phyloP scores from a whole-genome alignment of 2,888 invertebrate genomes.

The Nomada ferruginata region DNA sequence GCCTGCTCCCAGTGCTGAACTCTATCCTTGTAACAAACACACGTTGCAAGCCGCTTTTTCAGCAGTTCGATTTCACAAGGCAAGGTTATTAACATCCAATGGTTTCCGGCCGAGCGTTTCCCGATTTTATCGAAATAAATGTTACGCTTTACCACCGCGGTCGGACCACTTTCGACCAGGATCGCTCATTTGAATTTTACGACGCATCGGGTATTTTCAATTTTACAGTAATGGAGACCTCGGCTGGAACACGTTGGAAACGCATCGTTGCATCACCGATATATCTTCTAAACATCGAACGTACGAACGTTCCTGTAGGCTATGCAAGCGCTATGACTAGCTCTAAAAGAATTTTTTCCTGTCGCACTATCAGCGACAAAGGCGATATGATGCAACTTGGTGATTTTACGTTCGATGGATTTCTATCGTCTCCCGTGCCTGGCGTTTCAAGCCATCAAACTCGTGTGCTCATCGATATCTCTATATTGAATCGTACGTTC shows the following conservation, averaged over 20 bases:
- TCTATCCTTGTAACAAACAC: not conserved
- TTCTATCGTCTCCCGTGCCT: not conserved
- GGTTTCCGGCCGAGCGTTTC: slow-evolving; percentile 24
- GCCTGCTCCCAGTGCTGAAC: not conserved
- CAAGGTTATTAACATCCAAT: slow-evolving; percentile 2
- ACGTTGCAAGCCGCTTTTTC: not conserved
- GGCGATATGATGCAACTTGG: slow-evolving; percentile 17
- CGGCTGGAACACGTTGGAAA: slow-evolving; percentile 9
- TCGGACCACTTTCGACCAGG: slow-evolving; percentile 9
- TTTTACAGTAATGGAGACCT: slow-evolving; percentile 22
- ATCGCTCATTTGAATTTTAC: slow-evolving; percentile 23
- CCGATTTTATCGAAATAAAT: slow-evolving; percentile 30
- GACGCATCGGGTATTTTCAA: slow-evolving; percentile 22
- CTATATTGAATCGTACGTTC: not conserved
- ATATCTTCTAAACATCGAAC: slow-evolving; percentile 26
- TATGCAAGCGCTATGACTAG: slow-evolving; percentile 28
- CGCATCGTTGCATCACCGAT: slow-evolving; percentile 38
- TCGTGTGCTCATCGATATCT: too few species aligned
- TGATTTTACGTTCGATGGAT: slow-evolving; percentile 29
- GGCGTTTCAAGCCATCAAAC: not conserved
- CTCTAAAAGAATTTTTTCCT: slow-evolving; percentile 40
- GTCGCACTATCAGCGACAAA: not conserved
- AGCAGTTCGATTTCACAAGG: not conserved
- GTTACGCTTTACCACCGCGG: slow-evolving; percentile 8
- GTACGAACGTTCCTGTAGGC: slow-evolving; percentile 18